A percentile compares a stretch with the other conserved stretches of the same genome.
phyloP scores from a whole-genome alignment of 2,888 invertebrate species.

The Lithophane semibrunnea region DNA sequence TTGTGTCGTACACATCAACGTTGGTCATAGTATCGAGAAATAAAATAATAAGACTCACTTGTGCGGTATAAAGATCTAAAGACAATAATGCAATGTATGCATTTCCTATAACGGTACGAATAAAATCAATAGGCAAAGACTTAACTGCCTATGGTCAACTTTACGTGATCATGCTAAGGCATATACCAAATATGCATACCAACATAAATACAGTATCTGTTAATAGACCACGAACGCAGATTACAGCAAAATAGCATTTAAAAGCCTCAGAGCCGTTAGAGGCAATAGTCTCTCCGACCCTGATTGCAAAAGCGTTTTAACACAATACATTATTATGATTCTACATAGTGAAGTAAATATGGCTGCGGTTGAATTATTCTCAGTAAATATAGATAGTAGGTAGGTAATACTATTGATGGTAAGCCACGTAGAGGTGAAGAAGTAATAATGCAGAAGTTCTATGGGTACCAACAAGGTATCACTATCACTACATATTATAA shows the following conservation, averaged over 20 bases:
- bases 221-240: no score
- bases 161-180: background rate
- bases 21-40: background rate
- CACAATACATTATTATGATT: constrained; percentile 4
- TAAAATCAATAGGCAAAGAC: background rate
- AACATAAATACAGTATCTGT: background rate
- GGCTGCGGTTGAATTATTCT: constrained; percentile 8
- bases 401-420: background rate
- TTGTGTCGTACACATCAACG: background rate
- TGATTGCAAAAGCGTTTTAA: background rate
- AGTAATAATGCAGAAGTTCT: background rate
- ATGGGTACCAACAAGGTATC: background rate
- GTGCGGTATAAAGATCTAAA: background rate
- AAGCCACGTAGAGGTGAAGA: background rate
- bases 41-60: background rate
- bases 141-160: background rate
- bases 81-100: constrained; percentile 4
- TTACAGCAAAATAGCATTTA: background rate
- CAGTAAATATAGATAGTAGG: background rate
- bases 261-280: background rate
- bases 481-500: no score
- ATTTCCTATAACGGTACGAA: constrained; percentile 13
- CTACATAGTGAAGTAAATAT: constrained; percentile 13
- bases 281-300: background rate
- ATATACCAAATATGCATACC: background rate